Evolutionary conservation across 1,140 invertebrate genomes (phyloP), one percentile per base, ranked within the genome.

Genomic region (Pemphigus obesinymphae): DNA sequence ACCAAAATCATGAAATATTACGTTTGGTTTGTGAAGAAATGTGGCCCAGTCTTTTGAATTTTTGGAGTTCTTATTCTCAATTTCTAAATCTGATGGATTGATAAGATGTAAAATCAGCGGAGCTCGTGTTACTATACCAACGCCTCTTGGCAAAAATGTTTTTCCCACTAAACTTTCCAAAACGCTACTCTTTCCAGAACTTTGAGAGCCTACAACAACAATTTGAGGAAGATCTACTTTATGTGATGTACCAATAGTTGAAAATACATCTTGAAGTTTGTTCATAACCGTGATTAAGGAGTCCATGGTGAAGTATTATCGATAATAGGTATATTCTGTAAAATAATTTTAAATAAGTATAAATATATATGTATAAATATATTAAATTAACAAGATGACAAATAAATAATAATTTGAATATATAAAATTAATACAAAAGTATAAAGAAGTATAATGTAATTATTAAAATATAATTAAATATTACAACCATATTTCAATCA

Each of bases 1-100:
- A 84, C 90, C 89, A 88, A 93, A 94, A 86, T 93, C 90, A 3
- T 87, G 87, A 85, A 91, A 93, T 80, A 91, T 91, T 84, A 90
- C 90, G 3, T 91, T 91, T 85, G 92, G 91, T 83, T 88, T 89
- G 86, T 93, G 92, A 2, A 92, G 85, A 87, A 93, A 93, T 85
- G 93, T 92, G 20, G 90, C 93, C 89, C 91, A 92, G 87, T 92
- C 92, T 87, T 89, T 87, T 48, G 5, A 31, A 87, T 92, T 90
- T 87, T 89, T 87, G 2, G 2, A 45, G 15, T 29, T 31, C 5
- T 5, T n/a, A 15, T 70, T 58, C 2, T 43, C 43, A 37, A 20
- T 13, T 15, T 61, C 66, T 10, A 15, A 13, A 10, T 82, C 20
- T 1, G 37, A 29, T 17, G 20, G 43, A 2, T 61, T 34, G 13